A percentile compares a stretch with the other conserved stretches of the same genome.
Evolutionary conservation across 2,888 invertebrate species (phyloP).

Genomic region (Andrena praecox): DNA sequence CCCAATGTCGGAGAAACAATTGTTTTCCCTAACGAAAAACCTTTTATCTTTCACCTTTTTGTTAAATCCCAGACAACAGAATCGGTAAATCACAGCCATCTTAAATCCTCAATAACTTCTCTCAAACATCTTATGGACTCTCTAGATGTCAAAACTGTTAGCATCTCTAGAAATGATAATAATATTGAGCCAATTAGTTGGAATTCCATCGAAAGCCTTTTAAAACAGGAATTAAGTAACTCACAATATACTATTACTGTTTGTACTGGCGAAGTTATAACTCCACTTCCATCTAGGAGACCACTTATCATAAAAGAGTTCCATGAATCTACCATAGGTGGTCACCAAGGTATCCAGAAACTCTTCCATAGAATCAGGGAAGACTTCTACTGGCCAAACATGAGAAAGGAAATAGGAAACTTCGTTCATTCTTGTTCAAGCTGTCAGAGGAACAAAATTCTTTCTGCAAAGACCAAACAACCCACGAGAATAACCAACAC

Average conservation of each 20-base stretch:
- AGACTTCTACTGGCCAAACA: not conserved
- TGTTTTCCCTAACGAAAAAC: not conserved
- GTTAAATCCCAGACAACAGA: not conserved
- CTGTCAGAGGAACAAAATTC: constrained; percentile 4
- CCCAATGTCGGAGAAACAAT: not conserved
- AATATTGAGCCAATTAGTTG: not conserved
- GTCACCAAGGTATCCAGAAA: not conserved
- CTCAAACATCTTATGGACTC: not conserved
- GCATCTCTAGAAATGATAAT: not conserved
- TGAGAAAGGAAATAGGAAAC: not conserved
- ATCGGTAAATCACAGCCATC: not conserved
- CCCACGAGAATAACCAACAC: not conserved
- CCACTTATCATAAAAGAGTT: not conserved
- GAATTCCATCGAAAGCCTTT: not conserved
- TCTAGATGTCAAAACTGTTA: not conserved
- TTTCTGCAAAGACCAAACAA: not conserved
- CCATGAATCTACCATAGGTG: not conserved
- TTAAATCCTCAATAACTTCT: not conserved
- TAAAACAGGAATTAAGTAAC: not conserved
- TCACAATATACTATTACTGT: not conserved
- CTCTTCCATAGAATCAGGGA: not conserved
- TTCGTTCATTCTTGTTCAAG: not conserved
- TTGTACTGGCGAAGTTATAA: not conserved
- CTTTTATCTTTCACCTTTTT: not conserved
- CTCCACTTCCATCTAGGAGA: not conserved